Evolutionary conservation across 2,797 vertebrate genomes (phyloP).

Genomic region (Aratinga solstitialis): DNA sequence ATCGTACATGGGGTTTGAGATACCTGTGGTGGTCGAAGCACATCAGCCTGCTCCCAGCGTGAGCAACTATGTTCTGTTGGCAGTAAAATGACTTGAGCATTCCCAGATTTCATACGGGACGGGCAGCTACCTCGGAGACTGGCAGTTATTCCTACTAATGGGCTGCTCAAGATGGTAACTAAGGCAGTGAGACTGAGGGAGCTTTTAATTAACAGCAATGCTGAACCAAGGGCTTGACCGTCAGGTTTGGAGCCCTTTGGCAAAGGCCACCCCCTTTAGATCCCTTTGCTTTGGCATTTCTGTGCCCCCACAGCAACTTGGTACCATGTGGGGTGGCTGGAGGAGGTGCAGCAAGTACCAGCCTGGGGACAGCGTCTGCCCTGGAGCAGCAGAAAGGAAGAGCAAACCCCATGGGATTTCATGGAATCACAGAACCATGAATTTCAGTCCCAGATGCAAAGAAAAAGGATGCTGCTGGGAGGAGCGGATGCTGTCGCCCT

Average conservation of each 20-base stretch:
- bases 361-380: accelerated
- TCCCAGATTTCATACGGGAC: accelerated
- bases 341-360: not conserved
- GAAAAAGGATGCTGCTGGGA: not conserved
- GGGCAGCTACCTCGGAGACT: not conserved
- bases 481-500: not conserved
- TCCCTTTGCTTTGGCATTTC: not conserved
- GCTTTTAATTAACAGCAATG: not conserved
- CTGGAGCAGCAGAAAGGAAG: accelerated
- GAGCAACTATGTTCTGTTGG: not conserved
- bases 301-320: too few species aligned
- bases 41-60: not conserved
- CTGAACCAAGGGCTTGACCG: accelerated
- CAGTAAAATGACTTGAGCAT: not conserved
- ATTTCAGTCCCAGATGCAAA: not conserved
- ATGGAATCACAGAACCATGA: not conserved
- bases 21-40: not conserved
- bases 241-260: not conserved
- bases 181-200: not conserved
- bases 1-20: not conserved
- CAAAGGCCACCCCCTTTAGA: not conserved
- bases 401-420: not conserved
- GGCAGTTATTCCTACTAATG: not conserved
- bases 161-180: not conserved
- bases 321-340: accelerated